A percentile compares a stretch with the other conserved stretches of the same genome.
Conservation (phyloP, 1,140 invertebrate genomes). For the Lanistes nyassanus region DNA sequence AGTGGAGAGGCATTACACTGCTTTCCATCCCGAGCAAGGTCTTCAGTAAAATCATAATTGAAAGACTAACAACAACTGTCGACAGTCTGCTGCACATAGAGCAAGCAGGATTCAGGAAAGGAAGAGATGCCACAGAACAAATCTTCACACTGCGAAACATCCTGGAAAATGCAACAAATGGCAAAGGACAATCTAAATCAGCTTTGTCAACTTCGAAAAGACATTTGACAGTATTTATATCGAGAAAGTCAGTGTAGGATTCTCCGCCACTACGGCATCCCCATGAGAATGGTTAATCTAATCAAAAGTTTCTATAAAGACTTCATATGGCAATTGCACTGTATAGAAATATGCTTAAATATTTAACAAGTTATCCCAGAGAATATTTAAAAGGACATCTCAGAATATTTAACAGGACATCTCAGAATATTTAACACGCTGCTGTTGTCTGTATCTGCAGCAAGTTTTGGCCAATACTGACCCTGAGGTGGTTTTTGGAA, state of each 20-base stretch:
- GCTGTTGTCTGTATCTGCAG: no score
- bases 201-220: constrained; percentile 32
- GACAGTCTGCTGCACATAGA: constrained; percentile 26
- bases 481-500: no score
- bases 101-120: constrained; percentile 30
- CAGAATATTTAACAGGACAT: no score
- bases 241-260: constrained; percentile 2
- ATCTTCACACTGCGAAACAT: constrained; percentile 27
- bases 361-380: no score
- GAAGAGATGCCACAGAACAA: constrained; percentile 22
- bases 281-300: no score
- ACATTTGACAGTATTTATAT: constrained; percentile 24
- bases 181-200: constrained; percentile 15
- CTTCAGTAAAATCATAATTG: no score
- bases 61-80: constrained; percentile 26
- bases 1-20: constrained; percentile 27
- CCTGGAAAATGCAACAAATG: constrained; percentile 29
- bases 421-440: no score
- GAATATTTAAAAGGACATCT: no score
- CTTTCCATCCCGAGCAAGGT: constrained; percentile 13
- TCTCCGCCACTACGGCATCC: constrained; percentile 5
- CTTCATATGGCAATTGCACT: no score
- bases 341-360: no score
- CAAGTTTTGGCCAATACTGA: no score
- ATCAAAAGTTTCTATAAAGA: no score